phyloP scores from a whole-genome alignment of 2,888 invertebrate genomes.

The Netelia fuscicornis region DNA sequence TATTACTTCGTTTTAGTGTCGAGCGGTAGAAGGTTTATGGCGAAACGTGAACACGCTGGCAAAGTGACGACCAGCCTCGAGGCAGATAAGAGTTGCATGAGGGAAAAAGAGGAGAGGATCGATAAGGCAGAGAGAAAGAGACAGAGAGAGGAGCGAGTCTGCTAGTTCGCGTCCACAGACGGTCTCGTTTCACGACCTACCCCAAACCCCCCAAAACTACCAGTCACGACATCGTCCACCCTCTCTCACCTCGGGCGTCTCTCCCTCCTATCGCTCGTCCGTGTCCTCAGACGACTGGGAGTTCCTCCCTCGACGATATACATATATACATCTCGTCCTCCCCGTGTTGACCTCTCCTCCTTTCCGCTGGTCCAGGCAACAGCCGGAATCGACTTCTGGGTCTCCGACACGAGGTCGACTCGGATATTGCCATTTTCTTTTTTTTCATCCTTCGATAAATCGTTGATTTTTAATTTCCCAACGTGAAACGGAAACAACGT shows the following conservation, averaged over 20 bases:
- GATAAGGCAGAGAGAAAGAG: constrained; percentile 33
- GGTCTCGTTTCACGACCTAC: constrained; percentile 74
- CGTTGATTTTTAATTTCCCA: background rate
- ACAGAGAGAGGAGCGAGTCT: constrained; percentile 4
- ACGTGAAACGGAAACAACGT: background rate
- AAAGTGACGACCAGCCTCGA: constrained; percentile 33
- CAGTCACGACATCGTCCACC: constrained; percentile 84
- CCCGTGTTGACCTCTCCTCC: constrained; percentile 42
- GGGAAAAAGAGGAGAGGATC: constrained; percentile 31
- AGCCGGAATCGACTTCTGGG: background rate
- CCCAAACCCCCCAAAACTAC: constrained; percentile 85
- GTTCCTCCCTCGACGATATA: constrained; percentile 1
- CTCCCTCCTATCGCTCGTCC: constrained; percentile 35
- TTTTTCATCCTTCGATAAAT: background rate
- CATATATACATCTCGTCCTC: constrained; percentile 20
- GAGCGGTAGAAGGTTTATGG: constrained; percentile 1
- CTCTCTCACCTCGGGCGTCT: constrained; percentile 61
- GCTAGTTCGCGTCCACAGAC: constrained; percentile 46
- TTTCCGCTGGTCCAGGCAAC: background rate
- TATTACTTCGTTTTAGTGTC: constrained; percentile 2
- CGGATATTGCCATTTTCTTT: background rate
- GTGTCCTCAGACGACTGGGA: constrained; percentile 46
- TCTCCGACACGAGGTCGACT: background rate
- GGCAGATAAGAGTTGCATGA: constrained; percentile 40
- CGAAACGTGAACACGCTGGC: constrained; percentile 13